phyloP scores from a whole-genome alignment of 2,113 vertebrate genomes.

The Trematocara stigmaticum region DNA sequence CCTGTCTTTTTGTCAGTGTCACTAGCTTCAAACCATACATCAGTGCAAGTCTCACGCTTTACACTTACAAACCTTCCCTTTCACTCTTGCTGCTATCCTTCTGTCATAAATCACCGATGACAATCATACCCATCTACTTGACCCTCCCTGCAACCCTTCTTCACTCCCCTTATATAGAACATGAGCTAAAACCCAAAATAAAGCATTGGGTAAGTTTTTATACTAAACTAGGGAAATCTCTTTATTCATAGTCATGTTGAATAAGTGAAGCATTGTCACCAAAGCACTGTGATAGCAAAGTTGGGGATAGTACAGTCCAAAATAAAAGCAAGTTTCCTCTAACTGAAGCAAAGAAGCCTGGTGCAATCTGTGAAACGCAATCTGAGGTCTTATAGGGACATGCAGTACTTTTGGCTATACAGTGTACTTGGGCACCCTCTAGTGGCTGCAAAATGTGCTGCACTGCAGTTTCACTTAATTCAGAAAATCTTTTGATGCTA shows the following conservation, averaged over 20 bases:
- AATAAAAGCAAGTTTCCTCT: background rate
- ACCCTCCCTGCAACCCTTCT: background rate
- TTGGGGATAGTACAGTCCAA: background rate
- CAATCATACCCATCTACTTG: background rate
- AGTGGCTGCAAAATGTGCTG: constrained; percentile 13
- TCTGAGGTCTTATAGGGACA: background rate
- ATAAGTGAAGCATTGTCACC: background rate
- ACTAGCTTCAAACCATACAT: background rate
- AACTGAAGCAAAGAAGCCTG: background rate
- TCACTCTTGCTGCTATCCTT: background rate
- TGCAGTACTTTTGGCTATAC: background rate
- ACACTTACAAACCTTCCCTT: background rate
- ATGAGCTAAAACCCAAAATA: background rate
- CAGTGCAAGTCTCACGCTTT: background rate
- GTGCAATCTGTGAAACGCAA: background rate
- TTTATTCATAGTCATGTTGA: background rate
- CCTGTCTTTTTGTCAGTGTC: background rate
- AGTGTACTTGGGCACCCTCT: constrained; percentile 32
- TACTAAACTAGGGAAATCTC: background rate
- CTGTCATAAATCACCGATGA: background rate
- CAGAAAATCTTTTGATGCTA: background rate
- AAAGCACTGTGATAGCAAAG: background rate
- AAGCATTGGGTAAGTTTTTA: background rate
- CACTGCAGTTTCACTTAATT: background rate
- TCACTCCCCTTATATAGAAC: background rate